Evolutionary conservation across 2,113 vertebrate genomes (phyloP).

Genomic region (Ginglymostoma cirratum): DNA sequence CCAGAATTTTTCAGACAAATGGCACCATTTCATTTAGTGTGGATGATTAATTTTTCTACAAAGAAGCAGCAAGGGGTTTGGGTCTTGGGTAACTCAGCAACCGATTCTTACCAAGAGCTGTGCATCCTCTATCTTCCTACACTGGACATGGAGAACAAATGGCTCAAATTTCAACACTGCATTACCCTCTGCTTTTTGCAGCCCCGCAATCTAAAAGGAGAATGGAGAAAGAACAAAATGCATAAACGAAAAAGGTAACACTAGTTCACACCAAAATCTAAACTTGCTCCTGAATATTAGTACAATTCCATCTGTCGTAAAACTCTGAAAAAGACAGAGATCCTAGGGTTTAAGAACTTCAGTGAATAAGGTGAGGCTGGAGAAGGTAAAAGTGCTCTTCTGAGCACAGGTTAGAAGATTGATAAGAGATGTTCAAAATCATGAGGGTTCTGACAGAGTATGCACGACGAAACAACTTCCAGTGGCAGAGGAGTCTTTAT

Average conservation of each 20-base stretch:
- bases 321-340: background rate
- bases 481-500: background rate
- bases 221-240: background rate
- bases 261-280: conserved; percentile 5
- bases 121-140: conserved; percentile 69
- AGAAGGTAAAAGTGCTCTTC: background rate
- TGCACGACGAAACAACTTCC: background rate
- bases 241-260: background rate
- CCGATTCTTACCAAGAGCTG: conserved; percentile 69
- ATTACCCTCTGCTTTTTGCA: conserved; percentile 58
- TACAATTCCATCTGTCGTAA: background rate
- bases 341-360: background rate
- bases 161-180: conserved; percentile 85
- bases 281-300: background rate
- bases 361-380: background rate
- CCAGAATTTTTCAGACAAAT: background rate
- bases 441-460: background rate
- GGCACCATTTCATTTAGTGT: background rate
- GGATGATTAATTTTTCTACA: background rate
- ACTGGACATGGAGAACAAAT: conserved; percentile 82
- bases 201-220: conserved; percentile 56
- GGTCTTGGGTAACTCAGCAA: no score
- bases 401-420: background rate
- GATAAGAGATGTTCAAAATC: background rate
- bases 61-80: background rate